Conservation (phyloP, 92 coral and sea anemone species). For the Nematostella vectensis region DNA sequence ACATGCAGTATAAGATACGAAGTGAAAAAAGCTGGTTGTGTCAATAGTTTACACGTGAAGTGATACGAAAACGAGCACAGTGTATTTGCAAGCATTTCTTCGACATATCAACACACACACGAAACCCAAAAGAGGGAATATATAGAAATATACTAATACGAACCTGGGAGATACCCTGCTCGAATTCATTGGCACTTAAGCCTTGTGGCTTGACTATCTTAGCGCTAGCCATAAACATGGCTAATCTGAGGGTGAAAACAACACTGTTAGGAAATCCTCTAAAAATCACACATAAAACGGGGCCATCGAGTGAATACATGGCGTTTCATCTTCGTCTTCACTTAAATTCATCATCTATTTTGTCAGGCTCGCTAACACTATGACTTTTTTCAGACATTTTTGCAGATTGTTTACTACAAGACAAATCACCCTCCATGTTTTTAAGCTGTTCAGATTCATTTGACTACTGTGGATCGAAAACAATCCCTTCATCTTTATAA, state of each 20-base stretch:
- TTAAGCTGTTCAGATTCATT: no score
- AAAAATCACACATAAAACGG: neutral
- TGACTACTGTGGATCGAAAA: no score
- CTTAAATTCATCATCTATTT: no score
- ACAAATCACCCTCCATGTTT: no score
- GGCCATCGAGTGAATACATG: slow-evolving; percentile 62
- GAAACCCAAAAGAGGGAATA: no score
- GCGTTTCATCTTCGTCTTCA: slow-evolving; percentile 55
- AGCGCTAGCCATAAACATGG: slow-evolving; percentile 76
- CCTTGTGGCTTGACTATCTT: slow-evolving; percentile 85
- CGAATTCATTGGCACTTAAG: slow-evolving; percentile 78
- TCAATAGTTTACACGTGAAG: slow-evolving; percentile 45
- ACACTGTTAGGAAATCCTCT: slow-evolving; percentile 15
- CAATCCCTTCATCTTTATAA: no score
- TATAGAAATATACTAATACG: no score
- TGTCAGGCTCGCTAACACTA: no score
- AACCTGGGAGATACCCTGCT: slow-evolving; percentile 82
- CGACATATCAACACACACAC: neutral
- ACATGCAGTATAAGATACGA: neutral
- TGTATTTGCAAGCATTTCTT: no score
- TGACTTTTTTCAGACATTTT: no score
- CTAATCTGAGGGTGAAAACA: slow-evolving; percentile 40
- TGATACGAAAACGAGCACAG: slow-evolving; percentile 60
- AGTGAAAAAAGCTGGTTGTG: slow-evolving; percentile 64
- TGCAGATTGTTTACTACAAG: no score